Evolutionary conservation across 1,140 invertebrate species (phyloP), one percentile per base, ranked within the genome.

Genomic region (Drosophila sucinea): DNA sequence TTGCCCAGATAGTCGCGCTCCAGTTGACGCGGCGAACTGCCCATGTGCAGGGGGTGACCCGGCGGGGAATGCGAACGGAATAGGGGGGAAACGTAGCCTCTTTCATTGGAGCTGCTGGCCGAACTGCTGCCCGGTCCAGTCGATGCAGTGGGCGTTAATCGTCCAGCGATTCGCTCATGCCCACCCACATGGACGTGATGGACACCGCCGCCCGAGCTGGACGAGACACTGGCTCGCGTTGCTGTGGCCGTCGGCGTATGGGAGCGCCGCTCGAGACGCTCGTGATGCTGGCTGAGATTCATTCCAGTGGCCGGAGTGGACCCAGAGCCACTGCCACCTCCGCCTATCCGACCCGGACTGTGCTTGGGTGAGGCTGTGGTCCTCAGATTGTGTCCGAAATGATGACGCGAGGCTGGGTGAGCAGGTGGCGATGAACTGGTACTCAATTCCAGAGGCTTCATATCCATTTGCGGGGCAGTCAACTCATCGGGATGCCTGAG

Each of bases 51-150:
- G 73, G 90, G 65, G 33, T 84, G 82, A 11, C 77, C 69, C 3
- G 79, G 78, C 47, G 86, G 84, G 32, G 91, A 92, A 54, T 91
- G 91, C 3, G 79, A 70, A 41, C 89, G 91, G 58, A 90, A 91
- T 51, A 92, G 78, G 33, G 91, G 91, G 8, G 91, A 91, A 73
- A 90, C 90, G 73, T 81, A 91, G 85, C 81, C 90, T 91, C 90
- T 90, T 66, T 91, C 90, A 63, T 81, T 89, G 76, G 77, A 73
- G 58, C 86, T 60, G 35, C 65, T 72, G 40, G 67, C 73, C 25
- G 63, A 67, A 33, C 60, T 71, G 11, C 60, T 71, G 11, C 63
- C 63, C 6, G 79, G 51, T 27, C 44, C 44, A 1, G 55, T 55
- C 10, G 85, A 69, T 5, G 32, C 17, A 4, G 74, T 71, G 1